Conservation (phyloP, 2,113 vertebrate species). For the Cyanoramphus novaezelandiae region DNA sequence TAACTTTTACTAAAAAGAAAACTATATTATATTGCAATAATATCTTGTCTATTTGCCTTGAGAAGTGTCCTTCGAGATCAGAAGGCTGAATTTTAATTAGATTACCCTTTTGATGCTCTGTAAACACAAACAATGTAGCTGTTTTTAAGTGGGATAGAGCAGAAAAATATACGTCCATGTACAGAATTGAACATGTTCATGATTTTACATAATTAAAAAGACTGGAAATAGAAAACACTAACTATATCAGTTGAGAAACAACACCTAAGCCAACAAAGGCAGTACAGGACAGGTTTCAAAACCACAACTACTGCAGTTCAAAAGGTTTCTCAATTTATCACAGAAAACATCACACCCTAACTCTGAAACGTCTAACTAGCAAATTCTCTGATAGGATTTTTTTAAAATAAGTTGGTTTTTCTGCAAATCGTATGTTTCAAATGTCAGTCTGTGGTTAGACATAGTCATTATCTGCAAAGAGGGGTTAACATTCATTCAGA, state of each 20-base stretch:
- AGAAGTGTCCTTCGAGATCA: not conserved
- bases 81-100: not conserved
- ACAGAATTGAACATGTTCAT: not conserved
- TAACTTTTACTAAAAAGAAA: not conserved
- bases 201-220: not conserved
- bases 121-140: not conserved
- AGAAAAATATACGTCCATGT: not conserved
- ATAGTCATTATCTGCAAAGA: not conserved
- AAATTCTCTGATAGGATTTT: not conserved
- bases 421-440: not conserved
- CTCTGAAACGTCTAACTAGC: not conserved
- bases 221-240: not conserved
- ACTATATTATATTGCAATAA: not conserved
- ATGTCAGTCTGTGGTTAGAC: not conserved
- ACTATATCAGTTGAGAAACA: not conserved
- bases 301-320: not conserved
- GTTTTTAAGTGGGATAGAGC: not conserved
- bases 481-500: constrained; percentile 7
- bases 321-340: not conserved
- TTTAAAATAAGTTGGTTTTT: not conserved
- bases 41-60: not conserved
- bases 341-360: not conserved
- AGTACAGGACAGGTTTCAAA: not conserved
- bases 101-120: not conserved
- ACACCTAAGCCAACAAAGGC: not conserved